phyloP scores from a whole-genome alignment of 2,113 vertebrate species.

The Malurus alboscapulatus region DNA sequence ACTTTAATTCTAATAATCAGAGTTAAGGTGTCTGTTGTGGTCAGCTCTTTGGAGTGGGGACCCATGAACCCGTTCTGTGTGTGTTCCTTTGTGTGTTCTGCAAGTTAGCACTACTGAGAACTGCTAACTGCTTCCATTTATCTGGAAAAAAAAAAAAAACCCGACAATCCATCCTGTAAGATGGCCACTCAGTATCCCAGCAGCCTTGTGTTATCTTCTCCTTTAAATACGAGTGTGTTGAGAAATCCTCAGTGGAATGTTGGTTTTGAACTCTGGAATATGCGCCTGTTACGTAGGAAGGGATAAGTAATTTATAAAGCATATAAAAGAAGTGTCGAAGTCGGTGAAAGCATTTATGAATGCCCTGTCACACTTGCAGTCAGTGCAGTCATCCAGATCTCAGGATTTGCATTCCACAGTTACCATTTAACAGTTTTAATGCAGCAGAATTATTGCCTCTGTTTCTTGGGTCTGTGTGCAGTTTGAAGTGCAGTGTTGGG shows the following conservation, averaged over 20 bases:
- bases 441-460: background rate
- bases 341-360: background rate
- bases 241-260: background rate
- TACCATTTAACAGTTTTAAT: background rate
- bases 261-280: background rate
- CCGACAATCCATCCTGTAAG: rapidly evolving
- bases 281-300: rapidly evolving
- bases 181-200: background rate
- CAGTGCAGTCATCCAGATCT: rapidly evolving
- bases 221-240: background rate
- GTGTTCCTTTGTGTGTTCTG: background rate
- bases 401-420: background rate
- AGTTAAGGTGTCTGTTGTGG: background rate
- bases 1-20: background rate
- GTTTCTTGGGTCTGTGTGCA: background rate
- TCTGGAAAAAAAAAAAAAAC: background rate
- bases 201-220: background rate
- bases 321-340: background rate
- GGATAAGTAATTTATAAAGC: background rate
- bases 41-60: background rate
- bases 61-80: rapidly evolving
- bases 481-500: background rate
- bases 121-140: rapidly evolving
- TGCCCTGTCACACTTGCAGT: background rate
- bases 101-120: background rate